Base-by-base conservation (phyloP, 92 coral and sea anemone species). In the Zoanthus gigantus region DNA sequence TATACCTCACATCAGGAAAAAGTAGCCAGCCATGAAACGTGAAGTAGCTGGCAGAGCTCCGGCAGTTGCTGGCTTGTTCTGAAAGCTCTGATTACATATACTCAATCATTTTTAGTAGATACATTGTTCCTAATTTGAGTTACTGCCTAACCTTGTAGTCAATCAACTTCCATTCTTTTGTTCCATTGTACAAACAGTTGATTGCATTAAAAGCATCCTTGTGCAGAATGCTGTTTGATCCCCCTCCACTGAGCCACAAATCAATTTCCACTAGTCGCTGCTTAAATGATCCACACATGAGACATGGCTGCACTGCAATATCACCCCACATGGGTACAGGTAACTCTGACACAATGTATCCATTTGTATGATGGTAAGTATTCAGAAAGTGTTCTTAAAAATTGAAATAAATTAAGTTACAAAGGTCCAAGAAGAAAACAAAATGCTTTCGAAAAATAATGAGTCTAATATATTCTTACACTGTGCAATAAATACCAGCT, bases 181-280 rank as follows among this genome's bases (percentile, higher is more conserved):
- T 96, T 16, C 98, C 98, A 93, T 96, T 96, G 23, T 89, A 89
- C 79, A 96, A 83, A 77, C 98, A 96, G 88, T 96, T 96, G 16
- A 96, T 93, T 17, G 98, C 98, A 86, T 96, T 96, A 83, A 91
- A 96, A 15, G 98, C 98, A 90, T 96, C 98, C 76, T 96, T 96
- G 88, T 96, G 99, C 28, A 96, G 77, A 9, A 93, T 90, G 81
- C 99, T 95, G 9, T 88, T 85, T 4, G 95, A 92, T 0, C 99
- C 99, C 9, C 99, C 99, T 14, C 99, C 96, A 83, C 99, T 96
- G 94, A 96, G 91, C 99, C 99, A 96, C 23, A 96, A 58, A 82
- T 96, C 99, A 48, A 96, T 95, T 63, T 96, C 99, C 16, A 96
- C 99, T 2, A 96, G 67, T 56, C 90, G 82, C 69, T 95, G 94